Conservation (phyloP, 2,888 invertebrate species). For the Beris morrisii region DNA sequence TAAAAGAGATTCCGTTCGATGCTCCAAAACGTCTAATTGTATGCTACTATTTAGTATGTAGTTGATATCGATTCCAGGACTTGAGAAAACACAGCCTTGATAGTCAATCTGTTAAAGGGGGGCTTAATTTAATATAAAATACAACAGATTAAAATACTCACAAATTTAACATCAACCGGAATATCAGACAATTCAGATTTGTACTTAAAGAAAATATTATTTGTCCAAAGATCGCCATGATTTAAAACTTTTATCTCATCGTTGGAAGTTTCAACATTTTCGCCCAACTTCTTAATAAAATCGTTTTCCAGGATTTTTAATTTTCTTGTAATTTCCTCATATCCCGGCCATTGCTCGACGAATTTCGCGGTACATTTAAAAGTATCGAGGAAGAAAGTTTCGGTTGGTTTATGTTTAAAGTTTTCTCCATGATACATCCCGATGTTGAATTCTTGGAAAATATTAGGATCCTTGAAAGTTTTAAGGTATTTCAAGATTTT, state of each 20-base stretch:
- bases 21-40: slow-evolving; percentile 46
- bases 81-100: slow-evolving; percentile 53
- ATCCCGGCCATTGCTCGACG: slow-evolving; percentile 56
- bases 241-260: slow-evolving; percentile 58
- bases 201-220: slow-evolving; percentile 59
- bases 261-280: slow-evolving; percentile 43
- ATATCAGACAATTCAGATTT: slow-evolving; percentile 48
- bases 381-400: slow-evolving; percentile 3
- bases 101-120: slow-evolving; percentile 51
- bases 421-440: background rate
- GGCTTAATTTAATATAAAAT: no score
- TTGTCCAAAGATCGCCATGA: slow-evolving; percentile 60
- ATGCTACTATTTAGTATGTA: slow-evolving; percentile 55
- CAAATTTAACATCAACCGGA: slow-evolving; percentile 56
- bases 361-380: slow-evolving; percentile 49
- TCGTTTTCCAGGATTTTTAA: slow-evolving; percentile 50
- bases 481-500: background rate
- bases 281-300: slow-evolving; percentile 44
- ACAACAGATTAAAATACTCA: slow-evolving; percentile 47
- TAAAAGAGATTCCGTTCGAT: slow-evolving; percentile 46
- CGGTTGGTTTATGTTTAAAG: background rate
- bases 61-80: slow-evolving; percentile 54
- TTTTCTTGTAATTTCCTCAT: slow-evolving; percentile 54
- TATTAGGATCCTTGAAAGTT: slow-evolving; percentile 45
- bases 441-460: no score